Evolutionary conservation across 2,113 vertebrate genomes (phyloP).

Genomic region (Canis aureus): DNA sequence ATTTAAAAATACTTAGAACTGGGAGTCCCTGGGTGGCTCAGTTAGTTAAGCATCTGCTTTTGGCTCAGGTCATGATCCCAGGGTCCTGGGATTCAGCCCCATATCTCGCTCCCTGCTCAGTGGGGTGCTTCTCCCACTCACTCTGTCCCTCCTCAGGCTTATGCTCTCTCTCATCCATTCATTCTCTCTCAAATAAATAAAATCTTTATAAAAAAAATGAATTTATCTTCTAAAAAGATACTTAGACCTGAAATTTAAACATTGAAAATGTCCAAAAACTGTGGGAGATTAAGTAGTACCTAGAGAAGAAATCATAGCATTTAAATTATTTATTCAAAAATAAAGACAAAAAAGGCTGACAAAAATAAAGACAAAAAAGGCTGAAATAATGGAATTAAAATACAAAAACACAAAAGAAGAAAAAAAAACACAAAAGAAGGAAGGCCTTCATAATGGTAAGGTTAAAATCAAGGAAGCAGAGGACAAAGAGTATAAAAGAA

Average conservation of each 20-base stretch:
- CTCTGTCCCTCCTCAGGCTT: neutral
- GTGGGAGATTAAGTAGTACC: neutral
- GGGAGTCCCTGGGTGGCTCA: too few relatives aligned
- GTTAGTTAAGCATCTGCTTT: neutral
- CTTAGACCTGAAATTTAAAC: constrained; percentile 8
- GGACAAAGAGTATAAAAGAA: neutral
- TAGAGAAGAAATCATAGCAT: neutral
- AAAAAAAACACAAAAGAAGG: too few relatives aligned
- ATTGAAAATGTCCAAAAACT: neutral
- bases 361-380: neutral
- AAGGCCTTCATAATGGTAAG: neutral
- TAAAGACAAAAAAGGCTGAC: neutral
- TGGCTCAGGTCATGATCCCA: neutral
- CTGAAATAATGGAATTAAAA: neutral
- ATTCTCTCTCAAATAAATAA: neutral
- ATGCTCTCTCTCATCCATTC: neutral
- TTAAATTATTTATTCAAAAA: neutral
- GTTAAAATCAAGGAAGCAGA: neutral
- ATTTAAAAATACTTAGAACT: neutral
- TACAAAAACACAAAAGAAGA: neutral
- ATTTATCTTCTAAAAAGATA: neutral
- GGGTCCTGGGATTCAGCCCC: neutral
- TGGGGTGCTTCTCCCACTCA: neutral
- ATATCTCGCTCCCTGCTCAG: neutral
- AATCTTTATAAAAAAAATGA: neutral